These are phyloP conservation scores for Porites lobata DNA, from an alignment of 92 coral and sea anemone species.

Conservation along the genomic window DNA sequence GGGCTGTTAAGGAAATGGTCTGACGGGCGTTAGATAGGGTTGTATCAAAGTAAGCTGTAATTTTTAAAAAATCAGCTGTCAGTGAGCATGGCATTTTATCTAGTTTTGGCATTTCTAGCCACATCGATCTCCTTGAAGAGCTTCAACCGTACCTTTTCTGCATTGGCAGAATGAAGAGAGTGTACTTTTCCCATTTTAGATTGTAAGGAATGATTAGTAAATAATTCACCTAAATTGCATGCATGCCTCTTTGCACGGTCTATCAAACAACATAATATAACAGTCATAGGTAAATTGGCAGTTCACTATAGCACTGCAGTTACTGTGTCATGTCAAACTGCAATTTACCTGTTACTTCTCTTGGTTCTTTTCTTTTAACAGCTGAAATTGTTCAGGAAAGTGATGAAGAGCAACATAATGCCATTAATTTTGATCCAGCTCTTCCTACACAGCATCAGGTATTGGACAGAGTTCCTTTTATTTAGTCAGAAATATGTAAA, in stretches of 20 bases:
- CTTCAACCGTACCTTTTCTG: neutral
- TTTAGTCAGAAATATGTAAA: neutral
- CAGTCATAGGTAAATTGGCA: too few species aligned
- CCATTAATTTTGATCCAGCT: slow-evolving; percentile 89
- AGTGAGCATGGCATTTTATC: neutral
- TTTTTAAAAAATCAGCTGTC: neutral
- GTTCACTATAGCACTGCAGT: too few species aligned
- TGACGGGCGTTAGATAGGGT: neutral
- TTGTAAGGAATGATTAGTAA: too few species aligned
- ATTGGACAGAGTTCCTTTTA: too few species aligned
- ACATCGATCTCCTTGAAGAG: neutral
- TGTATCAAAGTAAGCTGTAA: neutral
- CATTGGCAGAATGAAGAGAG: too few species aligned
- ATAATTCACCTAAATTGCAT: too few species aligned
- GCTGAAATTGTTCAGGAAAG: slow-evolving; percentile 77
- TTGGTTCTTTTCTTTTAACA: slow-evolving; percentile 8
- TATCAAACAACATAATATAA: too few species aligned
- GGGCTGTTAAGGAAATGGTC: neutral
- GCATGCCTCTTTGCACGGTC: too few species aligned
- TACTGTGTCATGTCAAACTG: neutral
- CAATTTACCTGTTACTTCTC: neutral
- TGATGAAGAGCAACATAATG: slow-evolving; percentile 63
- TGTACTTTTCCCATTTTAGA: too few species aligned
- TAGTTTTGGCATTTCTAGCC: slow-evolving; percentile 1
- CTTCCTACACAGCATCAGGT: slow-evolving; percentile 88